phyloP scores from a whole-genome alignment of 2,797 vertebrate genomes.

The Nyctibius grandis region DNA sequence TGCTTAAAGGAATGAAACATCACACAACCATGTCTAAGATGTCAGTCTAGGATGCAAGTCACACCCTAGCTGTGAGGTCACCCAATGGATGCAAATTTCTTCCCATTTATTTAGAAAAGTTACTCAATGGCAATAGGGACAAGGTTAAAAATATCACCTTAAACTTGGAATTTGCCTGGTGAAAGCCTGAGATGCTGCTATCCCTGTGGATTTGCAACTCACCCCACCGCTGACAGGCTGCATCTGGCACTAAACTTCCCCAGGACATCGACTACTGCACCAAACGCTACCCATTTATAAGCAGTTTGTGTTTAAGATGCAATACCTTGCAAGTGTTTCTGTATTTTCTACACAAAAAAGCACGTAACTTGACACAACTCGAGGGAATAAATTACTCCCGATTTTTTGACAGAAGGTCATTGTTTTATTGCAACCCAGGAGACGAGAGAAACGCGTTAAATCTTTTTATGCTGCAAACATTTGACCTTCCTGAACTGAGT shows the following conservation, averaged over 20 bases:
- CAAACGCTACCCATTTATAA: rapidly evolving
- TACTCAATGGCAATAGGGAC: neutral
- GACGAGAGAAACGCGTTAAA: rapidly evolving
- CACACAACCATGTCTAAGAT: rapidly evolving
- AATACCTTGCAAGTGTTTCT: neutral
- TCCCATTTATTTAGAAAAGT: neutral
- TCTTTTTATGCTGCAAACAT: neutral
- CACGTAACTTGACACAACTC: neutral
- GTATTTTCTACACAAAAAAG: neutral
- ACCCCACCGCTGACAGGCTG: neutral
- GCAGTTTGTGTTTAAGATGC: neutral
- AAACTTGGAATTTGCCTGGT: neutral
- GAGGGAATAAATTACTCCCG: neutral
- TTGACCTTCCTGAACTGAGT: neutral
- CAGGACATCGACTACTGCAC: neutral
- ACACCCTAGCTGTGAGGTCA: neutral
- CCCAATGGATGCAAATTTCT: neutral
- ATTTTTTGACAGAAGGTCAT: neutral
- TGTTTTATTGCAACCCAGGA: neutral
- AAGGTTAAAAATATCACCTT: neutral
- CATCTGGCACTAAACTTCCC: neutral
- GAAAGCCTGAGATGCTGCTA: neutral
- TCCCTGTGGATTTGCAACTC: neutral
- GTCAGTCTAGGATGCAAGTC: neutral
- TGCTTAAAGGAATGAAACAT: neutral